Evolutionary conservation across 1,140 invertebrate genomes (phyloP).

Genomic region (Heliothis virescens): DNA sequence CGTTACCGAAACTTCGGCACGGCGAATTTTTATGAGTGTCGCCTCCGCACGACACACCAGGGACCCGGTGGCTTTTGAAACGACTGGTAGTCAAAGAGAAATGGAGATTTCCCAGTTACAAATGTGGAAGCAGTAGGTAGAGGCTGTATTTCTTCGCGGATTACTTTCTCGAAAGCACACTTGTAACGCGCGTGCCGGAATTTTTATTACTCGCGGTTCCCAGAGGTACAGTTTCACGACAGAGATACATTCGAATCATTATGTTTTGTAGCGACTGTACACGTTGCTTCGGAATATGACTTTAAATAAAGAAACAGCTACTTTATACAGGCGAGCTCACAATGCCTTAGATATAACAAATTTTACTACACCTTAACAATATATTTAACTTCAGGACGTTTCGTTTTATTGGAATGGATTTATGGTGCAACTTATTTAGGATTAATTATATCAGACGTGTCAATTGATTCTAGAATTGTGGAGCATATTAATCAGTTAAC

Average conservation of each 20-base stretch:
- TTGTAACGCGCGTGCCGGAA: slow-evolving; percentile 74
- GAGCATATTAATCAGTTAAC: slow-evolving; percentile 30
- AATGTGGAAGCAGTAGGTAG: slow-evolving; percentile 78
- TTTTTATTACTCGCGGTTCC: slow-evolving; percentile 79
- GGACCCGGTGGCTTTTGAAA: slow-evolving; percentile 79
- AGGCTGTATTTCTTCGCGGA: slow-evolving; percentile 79
- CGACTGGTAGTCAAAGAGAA: slow-evolving; percentile 81
- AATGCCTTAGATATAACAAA: slow-evolving; percentile 37
- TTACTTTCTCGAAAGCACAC: slow-evolving; percentile 78
- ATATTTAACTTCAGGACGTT: slow-evolving; percentile 29
- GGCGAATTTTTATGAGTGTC: slow-evolving; percentile 83
- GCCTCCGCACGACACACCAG: slow-evolving; percentile 75
- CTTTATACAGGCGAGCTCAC: slow-evolving; percentile 14
- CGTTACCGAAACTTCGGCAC: slow-evolving; percentile 72
- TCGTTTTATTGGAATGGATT: slow-evolving; percentile 7
- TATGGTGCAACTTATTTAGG: slow-evolving; percentile 16
- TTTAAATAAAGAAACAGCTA: slow-evolving; percentile 57
- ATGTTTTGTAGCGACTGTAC: slow-evolving; percentile 64
- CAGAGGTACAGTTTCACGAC: slow-evolving; percentile 72
- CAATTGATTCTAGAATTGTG: slow-evolving; percentile 27
- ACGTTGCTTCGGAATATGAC: slow-evolving; percentile 55
- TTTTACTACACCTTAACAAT: slow-evolving; percentile 42
- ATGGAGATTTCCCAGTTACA: slow-evolving; percentile 83
- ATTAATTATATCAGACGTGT: slow-evolving; percentile 1
- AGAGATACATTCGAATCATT: slow-evolving; percentile 75